These are phyloP conservation scores for Tricholaema leucomelas DNA, from an alignment of 2,113 vertebrate genomes.

Conservation along the genomic window DNA sequence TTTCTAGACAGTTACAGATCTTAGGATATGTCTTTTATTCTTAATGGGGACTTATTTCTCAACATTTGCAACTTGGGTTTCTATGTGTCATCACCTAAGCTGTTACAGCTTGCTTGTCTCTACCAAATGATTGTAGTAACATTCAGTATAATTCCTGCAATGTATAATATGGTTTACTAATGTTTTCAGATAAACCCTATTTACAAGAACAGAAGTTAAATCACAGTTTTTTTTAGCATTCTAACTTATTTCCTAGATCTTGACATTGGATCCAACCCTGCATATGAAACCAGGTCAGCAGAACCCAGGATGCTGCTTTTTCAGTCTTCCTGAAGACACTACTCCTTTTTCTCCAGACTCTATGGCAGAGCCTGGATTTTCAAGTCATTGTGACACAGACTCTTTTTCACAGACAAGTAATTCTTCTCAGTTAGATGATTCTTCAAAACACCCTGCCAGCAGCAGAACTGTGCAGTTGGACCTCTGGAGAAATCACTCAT, in stretches of 20 bases:
- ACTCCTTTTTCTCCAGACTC: slow-evolving; percentile 84
- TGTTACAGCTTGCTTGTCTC: background rate
- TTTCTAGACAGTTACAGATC: background rate
- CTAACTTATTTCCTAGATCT: slow-evolving; percentile 73
- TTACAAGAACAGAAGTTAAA: background rate
- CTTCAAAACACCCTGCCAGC: slow-evolving; percentile 47
- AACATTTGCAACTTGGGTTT: too few species aligned
- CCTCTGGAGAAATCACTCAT: slow-evolving; percentile 56
- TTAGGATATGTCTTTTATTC: background rate
- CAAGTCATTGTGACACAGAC: slow-evolving; percentile 79
- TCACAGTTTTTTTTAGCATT: background rate
- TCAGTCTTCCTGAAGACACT: slow-evolving; percentile 64
- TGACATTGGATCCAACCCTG: slow-evolving; percentile 80
- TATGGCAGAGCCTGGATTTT: slow-evolving; percentile 71
- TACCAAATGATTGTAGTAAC: background rate
- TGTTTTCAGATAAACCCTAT: background rate
- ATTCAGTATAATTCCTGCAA: background rate
- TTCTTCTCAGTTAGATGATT: slow-evolving; percentile 62
- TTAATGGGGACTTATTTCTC: background rate
- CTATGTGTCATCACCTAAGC: background rate
- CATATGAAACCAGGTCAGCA: slow-evolving; percentile 80
- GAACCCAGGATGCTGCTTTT: slow-evolving; percentile 69
- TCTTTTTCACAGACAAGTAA: slow-evolving; percentile 81
- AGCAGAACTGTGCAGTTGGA: slow-evolving; percentile 36
- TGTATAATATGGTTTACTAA: background rate